These are phyloP conservation scores for Sebastes hubbsi DNA, from an alignment of 2,797 vertebrate species.

Conservation along the genomic window DNA sequence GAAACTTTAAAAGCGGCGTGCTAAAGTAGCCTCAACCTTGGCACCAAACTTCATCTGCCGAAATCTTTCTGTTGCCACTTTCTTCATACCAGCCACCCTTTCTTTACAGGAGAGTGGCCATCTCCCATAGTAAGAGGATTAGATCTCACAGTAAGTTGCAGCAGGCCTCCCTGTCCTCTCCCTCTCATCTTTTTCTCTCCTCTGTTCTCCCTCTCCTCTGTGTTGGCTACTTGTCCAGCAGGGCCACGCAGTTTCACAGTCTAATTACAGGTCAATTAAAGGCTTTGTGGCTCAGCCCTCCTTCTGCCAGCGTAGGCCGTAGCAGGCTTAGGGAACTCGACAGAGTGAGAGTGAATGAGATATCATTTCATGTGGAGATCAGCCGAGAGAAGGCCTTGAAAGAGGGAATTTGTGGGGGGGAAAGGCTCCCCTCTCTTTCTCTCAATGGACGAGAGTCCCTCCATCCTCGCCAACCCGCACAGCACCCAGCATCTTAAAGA, in stretches of 20 bases:
- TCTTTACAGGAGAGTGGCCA: constrained; percentile 46
- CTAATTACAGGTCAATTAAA: constrained; percentile 94
- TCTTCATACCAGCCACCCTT: constrained; percentile 42
- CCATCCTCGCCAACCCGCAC: constrained; percentile 59
- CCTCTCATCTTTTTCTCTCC: constrained; percentile 39
- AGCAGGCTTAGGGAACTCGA: constrained; percentile 79
- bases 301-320: constrained; percentile 75
- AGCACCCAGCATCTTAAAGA: constrained; percentile 74
- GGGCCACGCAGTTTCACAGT: constrained; percentile 77
- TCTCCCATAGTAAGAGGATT: constrained; percentile 62
- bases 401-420: constrained; percentile 80
- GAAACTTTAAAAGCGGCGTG: not conserved
- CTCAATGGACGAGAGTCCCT: constrained; percentile 83
- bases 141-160: constrained; percentile 26
- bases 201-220: constrained; percentile 44
- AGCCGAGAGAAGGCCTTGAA: constrained; percentile 85
- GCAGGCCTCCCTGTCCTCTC: constrained; percentile 45
- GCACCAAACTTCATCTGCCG: constrained; percentile 39
- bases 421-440: constrained; percentile 57
- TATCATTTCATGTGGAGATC: constrained; percentile 92
- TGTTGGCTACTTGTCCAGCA: constrained; percentile 68
- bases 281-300: constrained; percentile 76
- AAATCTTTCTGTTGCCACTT: constrained; percentile 70
- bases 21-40: constrained; percentile 41
- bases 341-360: constrained; percentile 85